phyloP scores from a whole-genome alignment of 2,797 vertebrate genomes.

The Xenentodon cancila region DNA sequence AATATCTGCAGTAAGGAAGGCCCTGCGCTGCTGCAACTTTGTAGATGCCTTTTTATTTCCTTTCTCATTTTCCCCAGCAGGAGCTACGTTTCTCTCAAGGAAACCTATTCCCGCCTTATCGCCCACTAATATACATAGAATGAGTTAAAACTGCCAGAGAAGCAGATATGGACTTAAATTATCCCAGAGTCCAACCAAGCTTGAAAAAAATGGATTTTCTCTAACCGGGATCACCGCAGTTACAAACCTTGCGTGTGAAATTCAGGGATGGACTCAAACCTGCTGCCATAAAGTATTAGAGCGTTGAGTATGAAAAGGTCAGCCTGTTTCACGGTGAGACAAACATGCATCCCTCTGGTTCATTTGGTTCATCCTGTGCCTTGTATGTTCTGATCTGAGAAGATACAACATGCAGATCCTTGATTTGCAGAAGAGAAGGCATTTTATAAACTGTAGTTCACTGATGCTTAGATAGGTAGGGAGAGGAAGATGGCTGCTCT shows the following conservation, averaged over 20 bases:
- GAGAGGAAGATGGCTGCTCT: constrained; percentile 29
- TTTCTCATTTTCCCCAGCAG: constrained; percentile 60
- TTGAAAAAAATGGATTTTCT: constrained; percentile 40
- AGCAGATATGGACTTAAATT: constrained; percentile 47
- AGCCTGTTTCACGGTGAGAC: constrained; percentile 39
- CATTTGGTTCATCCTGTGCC: constrained; percentile 33
- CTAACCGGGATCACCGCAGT: constrained; percentile 8
- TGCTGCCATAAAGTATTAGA: constrained; percentile 55
- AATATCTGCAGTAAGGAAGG: constrained; percentile 37
- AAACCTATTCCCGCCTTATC: constrained; percentile 67
- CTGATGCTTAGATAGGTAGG: background rate
- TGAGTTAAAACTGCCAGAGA: constrained; percentile 60
- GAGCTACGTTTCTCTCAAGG: constrained; percentile 55
- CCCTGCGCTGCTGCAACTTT: constrained; percentile 47
- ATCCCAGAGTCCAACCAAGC: constrained; percentile 34
- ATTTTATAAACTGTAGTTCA: background rate
- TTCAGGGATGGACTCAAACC: constrained; percentile 38
- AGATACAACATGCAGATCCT: constrained; percentile 9
- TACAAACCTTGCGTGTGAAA: constrained; percentile 59
- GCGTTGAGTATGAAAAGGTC: constrained; percentile 72
- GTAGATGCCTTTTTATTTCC: constrained; percentile 57
- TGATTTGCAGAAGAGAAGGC: constrained; percentile 20
- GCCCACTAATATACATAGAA: constrained; percentile 65
- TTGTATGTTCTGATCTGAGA: constrained; percentile 32
- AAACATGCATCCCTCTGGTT: constrained; percentile 29